Evolutionary conservation across 1,140 invertebrate species (phyloP).

Genomic region (Medauroidea extradentata): DNA sequence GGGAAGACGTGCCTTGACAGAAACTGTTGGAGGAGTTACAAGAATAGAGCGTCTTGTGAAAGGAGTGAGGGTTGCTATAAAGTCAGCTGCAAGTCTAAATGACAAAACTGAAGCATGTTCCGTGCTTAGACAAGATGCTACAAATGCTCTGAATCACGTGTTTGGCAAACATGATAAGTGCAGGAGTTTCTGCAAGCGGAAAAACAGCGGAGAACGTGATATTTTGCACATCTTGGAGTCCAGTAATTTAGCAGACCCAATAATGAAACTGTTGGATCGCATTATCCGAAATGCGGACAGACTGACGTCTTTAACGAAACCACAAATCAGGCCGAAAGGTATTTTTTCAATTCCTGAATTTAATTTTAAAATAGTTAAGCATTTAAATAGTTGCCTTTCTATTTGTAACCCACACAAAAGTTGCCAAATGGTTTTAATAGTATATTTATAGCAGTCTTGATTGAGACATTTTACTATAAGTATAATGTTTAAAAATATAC

Average conservation of each 20-base stretch:
- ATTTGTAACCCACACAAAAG: no score
- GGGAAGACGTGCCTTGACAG: background rate
- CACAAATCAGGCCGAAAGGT: background rate
- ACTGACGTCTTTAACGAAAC: background rate
- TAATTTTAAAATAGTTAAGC: no score
- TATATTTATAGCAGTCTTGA: no score
- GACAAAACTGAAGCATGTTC: background rate
- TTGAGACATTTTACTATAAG: no score
- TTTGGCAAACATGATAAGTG: no score
- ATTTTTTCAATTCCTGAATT: no score
- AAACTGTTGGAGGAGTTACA: background rate
- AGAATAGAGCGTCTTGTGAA: background rate
- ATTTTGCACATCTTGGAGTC: background rate
- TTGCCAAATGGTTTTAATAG: no score
- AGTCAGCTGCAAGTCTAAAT: no score
- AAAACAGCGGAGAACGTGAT: background rate
- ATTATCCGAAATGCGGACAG: background rate
- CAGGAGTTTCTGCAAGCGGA: no score
- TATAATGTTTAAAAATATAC: no score
- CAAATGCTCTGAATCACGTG: background rate
- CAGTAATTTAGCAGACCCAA: background rate
- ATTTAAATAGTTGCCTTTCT: no score
- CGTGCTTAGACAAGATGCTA: background rate
- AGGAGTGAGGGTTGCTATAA: background rate
- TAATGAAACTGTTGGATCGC: background rate